Percentiles rank a stretch among this genome's conserved stretches.
Evolutionary conservation across 1,140 invertebrate species (phyloP).

Genomic region (Eciton burchellii): DNA sequence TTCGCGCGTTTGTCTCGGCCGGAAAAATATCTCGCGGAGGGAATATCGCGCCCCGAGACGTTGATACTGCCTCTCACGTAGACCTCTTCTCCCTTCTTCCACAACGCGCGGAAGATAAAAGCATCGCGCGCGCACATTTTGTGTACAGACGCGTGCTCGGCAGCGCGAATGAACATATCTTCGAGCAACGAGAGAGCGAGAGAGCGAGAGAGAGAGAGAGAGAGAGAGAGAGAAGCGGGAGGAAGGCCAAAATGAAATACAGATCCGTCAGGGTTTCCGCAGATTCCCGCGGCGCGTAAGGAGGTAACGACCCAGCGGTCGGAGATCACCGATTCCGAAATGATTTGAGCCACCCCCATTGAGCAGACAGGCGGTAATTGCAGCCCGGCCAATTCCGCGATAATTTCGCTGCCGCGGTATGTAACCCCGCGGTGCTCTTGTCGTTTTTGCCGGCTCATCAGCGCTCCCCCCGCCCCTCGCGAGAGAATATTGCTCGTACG

Average conservation of each 20-base stretch:
- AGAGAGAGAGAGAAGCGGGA: too few species aligned
- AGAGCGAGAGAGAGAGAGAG: too few species aligned
- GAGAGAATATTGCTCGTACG: too few species aligned
- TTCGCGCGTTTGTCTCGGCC: conserved; percentile 51
- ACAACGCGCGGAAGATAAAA: conserved; percentile 30
- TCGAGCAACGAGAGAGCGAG: neutral
- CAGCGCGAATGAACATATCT: conserved; percentile 9
- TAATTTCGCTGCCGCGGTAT: neutral
- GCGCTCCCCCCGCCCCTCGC: too few species aligned
- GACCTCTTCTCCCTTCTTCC: neutral
- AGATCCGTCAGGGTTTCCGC: conserved; percentile 20
- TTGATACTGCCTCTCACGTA: conserved; percentile 49
- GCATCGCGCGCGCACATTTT: conserved; percentile 25
- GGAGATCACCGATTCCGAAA: conserved; percentile 2
- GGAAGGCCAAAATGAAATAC: conserved; percentile 18
- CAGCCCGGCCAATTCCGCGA: neutral
- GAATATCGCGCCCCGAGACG: conserved; percentile 53
- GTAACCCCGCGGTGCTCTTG: neutral
- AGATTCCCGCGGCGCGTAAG: neutral
- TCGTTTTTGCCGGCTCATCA: too few species aligned
- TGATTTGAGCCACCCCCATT: neutral
- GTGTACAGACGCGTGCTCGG: conserved; percentile 39
- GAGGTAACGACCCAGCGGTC: conserved; percentile 22
- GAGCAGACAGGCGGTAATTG: neutral
- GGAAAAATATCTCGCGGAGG: conserved; percentile 51